These are phyloP conservation scores for Drosophila macrospina DNA, from an alignment of 2,888 invertebrate genomes.

Conservation along the genomic window DNA sequence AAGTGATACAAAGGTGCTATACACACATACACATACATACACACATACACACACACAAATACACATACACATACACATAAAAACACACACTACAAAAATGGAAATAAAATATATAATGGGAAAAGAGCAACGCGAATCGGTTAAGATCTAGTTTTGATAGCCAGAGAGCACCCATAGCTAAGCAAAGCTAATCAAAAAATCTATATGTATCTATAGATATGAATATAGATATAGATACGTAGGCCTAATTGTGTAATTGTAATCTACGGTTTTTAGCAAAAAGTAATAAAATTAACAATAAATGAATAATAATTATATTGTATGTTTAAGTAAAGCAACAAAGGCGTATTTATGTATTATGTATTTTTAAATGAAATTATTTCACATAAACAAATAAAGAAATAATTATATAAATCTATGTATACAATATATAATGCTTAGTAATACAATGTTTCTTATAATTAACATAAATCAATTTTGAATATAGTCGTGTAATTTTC, in stretches of 20 bases:
- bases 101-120: conserved; percentile 30
- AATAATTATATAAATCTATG: conserved; percentile 28
- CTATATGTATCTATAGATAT: conserved; percentile 22
- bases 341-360: conserved; percentile 74
- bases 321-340: conserved; percentile 52
- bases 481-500: conserved; percentile 66
- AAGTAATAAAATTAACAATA: conserved; percentile 34
- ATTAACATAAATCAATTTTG: conserved; percentile 64
- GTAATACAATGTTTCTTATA: conserved; percentile 37
- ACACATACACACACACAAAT: conserved; percentile 71
- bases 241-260: conserved; percentile 61
- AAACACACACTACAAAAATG: conserved; percentile 20
- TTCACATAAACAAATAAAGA: conserved; percentile 39
- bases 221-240: conserved; percentile 29
- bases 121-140: conserved; percentile 40
- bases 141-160: conserved; percentile 39
- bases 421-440: conserved; percentile 26
- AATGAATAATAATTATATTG: conserved; percentile 36
- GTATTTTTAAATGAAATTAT: conserved; percentile 78
- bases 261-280: conserved; percentile 67
- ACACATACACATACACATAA: conserved; percentile 38
- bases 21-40: conserved; percentile 63
- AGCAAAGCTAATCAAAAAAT: conserved; percentile 24
- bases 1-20: conserved; percentile 83
- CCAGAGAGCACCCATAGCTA: conserved; percentile 32